Evolutionary conservation across 1,140 invertebrate species (phyloP), one percentile per base, ranked within the genome.

Genomic region (Drosophila parabipectinata): DNA sequence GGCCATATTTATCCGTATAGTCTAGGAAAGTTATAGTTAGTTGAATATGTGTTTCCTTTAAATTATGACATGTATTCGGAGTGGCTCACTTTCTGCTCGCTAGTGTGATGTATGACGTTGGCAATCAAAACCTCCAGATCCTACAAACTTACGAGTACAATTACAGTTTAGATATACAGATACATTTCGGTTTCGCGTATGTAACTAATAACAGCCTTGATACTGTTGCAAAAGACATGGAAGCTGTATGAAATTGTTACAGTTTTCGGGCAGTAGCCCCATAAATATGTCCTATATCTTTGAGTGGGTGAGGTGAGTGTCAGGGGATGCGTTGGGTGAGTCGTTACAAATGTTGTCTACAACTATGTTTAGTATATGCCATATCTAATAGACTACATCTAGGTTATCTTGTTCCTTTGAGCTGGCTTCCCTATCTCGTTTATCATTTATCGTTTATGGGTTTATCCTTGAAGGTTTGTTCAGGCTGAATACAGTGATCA

Each of bases 221-320:
- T 88, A 87, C 82, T 87, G 82, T 87, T 87, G 82, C 82, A 79
- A 87, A 78, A 87, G 74, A 87, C 83, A 87, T 87, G 82, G 82
- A 87, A 87, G 82, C 83, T 88, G 75, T 82, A 82, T 78, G 82
- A 85, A 87, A 82, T 75, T 87, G 81, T 85, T 87, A 87, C 73
- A 63, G 54, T 72, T 73, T 71, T 18, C 60, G 64, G 66, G 60
- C 57, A 37, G 59, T 66, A 57, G 57, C 15, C 54, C 72, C 66
- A 60, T 28, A 56, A 53, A 45, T 66, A 67, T 21, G 63, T 66
- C 18, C 12, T 68, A 62, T 53, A 32, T 67, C 50, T 67, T 18
- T 67, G 66, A 50, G 63, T 21, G 51, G 9, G 28, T 4, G 14
- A 7, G 26, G 10, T 34, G 41, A n/a, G 21, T 15, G 71, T 53